Percentiles rank a stretch among this genome's conserved stretches.
Evolutionary conservation across 2,113 vertebrate species (phyloP).

Genomic region (Sprattus sprattus): DNA sequence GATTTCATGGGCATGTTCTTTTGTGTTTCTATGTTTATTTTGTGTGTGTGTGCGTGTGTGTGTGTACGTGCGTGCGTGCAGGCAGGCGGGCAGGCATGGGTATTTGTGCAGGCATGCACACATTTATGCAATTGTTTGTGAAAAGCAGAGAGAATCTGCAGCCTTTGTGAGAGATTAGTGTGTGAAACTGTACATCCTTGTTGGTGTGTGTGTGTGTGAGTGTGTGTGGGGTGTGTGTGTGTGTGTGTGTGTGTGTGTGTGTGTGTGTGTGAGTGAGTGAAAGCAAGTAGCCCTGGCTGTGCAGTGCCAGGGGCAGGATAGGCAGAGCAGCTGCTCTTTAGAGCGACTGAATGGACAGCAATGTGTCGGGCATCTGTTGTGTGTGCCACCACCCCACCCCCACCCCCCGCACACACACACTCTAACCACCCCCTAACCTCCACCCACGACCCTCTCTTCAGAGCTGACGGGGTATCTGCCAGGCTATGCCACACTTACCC

Average conservation of each 20-base stretch:
- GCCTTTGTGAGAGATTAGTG: slow-evolving; percentile 8
- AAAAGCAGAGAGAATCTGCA: not conserved
- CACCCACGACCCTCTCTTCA: slow-evolving; percentile 16
- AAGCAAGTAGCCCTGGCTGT: slow-evolving; percentile 24
- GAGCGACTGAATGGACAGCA: slow-evolving; percentile 71
- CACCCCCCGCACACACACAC: slow-evolving; percentile 22
- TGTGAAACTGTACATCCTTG: slow-evolving; percentile 19
- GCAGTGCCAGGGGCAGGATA: slow-evolving; percentile 66
- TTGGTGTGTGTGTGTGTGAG: slow-evolving; percentile 7
- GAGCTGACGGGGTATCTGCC: slow-evolving; percentile 36
- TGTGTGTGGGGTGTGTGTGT: slow-evolving; percentile 29
- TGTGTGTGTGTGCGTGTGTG: slow-evolving; percentile 8
- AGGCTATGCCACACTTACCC: slow-evolving; percentile 23
- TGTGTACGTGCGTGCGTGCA: not conserved
- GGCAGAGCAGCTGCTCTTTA: slow-evolving; percentile 74
- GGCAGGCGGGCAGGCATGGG: not conserved
- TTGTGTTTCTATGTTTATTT: slow-evolving; percentile 2
- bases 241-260: slow-evolving; percentile 35
- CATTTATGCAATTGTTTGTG: not conserved
- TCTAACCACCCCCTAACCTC: not conserved
- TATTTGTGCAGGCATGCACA: not conserved
- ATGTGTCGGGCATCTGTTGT: slow-evolving; percentile 73
- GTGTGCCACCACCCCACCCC: slow-evolving; percentile 49
- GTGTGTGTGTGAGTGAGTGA: slow-evolving; percentile 42
- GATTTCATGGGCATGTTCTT: not conserved